Conservation (phyloP, 2,113 vertebrate genomes). For the Nerophis ophidion region DNA sequence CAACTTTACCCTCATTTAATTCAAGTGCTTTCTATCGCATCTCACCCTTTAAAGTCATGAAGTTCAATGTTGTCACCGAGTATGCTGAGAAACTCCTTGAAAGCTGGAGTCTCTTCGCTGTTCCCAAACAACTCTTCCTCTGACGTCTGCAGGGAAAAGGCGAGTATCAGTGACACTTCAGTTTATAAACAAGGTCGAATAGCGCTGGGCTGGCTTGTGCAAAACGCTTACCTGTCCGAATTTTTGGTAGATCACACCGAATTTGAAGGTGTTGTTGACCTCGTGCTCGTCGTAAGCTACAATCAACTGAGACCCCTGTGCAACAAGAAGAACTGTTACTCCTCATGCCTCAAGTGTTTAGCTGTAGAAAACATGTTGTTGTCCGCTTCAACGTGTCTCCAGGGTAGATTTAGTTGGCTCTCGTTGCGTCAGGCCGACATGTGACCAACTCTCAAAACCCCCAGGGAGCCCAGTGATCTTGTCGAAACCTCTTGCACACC, state of each 20-base stretch:
- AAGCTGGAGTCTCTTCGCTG: slow-evolving; percentile 86
- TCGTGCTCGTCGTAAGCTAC: slow-evolving; percentile 94
- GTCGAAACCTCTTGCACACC: slow-evolving; percentile 25
- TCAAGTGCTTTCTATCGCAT: background rate
- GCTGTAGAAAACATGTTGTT: slow-evolving; percentile 26
- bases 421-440: slow-evolving; percentile 37
- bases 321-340: slow-evolving; percentile 15
- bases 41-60: slow-evolving; percentile 92
- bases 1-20: background rate
- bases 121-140: slow-evolving; percentile 91
- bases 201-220: background rate
- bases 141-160: slow-evolving; percentile 73
- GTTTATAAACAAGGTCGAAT: background rate
- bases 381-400: slow-evolving; percentile 17
- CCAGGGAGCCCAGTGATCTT: slow-evolving; percentile 22
- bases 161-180: background rate
- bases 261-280: slow-evolving; percentile 97
- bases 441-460: slow-evolving; percentile 37
- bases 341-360: too few species aligned
- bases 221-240: slow-evolving; percentile 84
- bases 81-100: slow-evolving; percentile 82
- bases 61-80: slow-evolving; percentile 87
- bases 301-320: slow-evolving; percentile 89
- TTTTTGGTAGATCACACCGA: slow-evolving; percentile 94
- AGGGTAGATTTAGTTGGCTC: slow-evolving; percentile 27